A percentile compares a stretch with the other conserved stretches of the same genome.
phyloP scores from a whole-genome alignment of 2,888 invertebrate genomes.

The Caprella mutica region DNA sequence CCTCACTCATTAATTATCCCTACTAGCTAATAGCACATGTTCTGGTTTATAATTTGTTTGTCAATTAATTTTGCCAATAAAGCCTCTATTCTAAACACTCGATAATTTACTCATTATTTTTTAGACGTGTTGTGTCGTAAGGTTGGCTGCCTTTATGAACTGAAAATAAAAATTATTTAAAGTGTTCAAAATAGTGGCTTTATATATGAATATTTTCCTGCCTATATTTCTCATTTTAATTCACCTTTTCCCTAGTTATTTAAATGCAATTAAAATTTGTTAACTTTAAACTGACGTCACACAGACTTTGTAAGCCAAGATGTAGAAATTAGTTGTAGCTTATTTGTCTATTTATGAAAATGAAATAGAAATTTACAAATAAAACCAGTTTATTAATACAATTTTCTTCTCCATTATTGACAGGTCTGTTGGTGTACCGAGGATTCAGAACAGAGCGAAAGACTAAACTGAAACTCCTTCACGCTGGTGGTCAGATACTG shows the following conservation, averaged over 20 bases:
- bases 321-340: conserved; percentile 1
- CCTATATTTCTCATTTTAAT: no score
- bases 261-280: no score
- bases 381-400: no score
- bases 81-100: neutral
- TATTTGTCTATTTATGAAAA: conserved; percentile 6
- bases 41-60: neutral
- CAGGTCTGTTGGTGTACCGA: conserved; percentile 71
- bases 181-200: no score
- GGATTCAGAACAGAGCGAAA: conserved; percentile 61
- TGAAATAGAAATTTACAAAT: neutral
- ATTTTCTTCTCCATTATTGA: conserved; percentile 1
- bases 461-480: conserved; percentile 59
- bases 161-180: no score
- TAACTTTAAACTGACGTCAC: no score
- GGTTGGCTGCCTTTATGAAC: no score
- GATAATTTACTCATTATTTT: no score
- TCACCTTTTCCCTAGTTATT: no score
- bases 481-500: conserved; percentile 56
- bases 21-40: neutral
- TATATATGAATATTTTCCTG: no score
- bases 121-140: no score
- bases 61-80: neutral
- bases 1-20: neutral
- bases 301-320: no score